phyloP scores from a whole-genome alignment of 2,888 invertebrate species.

The Sminthurides aquaticus region DNA sequence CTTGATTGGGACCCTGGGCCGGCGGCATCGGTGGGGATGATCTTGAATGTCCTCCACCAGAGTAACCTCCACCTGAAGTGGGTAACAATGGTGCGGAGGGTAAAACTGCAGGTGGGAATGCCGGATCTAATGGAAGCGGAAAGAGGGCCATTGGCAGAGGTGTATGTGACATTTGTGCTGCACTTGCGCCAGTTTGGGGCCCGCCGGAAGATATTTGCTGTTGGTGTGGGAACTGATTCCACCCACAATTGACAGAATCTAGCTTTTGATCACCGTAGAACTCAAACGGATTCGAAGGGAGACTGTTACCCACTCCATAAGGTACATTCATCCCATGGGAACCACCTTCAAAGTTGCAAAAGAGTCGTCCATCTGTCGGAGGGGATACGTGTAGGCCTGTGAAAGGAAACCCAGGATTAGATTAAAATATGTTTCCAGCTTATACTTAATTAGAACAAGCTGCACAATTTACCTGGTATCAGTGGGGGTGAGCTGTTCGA shows the following conservation, averaged over 20 bases:
- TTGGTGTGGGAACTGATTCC: constrained; percentile 20
- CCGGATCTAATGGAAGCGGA: constrained; percentile 40
- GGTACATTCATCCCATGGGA: constrained; percentile 4
- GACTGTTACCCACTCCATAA: constrained; percentile 6
- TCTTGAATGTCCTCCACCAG: constrained; percentile 38
- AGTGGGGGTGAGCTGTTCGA: neutral
- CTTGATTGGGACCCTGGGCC: no score
- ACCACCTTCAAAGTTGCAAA: neutral
- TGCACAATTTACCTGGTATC: neutral
- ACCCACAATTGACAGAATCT: constrained; percentile 15
- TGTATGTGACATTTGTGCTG: constrained; percentile 12
- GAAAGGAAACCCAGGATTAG: no score
- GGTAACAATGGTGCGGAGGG: constrained; percentile 31
- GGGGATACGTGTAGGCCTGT: constrained; percentile 12
- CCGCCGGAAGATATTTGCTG: neutral
- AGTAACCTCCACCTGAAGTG: constrained; percentile 34
- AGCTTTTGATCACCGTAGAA: constrained; percentile 21
- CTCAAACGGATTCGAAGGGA: constrained; percentile 9
- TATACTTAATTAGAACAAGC: no score
- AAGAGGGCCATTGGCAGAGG: constrained; percentile 41
- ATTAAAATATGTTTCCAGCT: no score
- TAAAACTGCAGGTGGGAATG: constrained; percentile 39
- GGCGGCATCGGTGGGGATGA: constrained; percentile 37
- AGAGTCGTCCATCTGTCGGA: constrained; percentile 10
- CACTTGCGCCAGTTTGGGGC: neutral